A percentile compares a stretch with the other conserved stretches of the same genome.
Evolutionary conservation across 2,113 vertebrate genomes (phyloP).

Genomic region (Planiliza haematocheilus): DNA sequence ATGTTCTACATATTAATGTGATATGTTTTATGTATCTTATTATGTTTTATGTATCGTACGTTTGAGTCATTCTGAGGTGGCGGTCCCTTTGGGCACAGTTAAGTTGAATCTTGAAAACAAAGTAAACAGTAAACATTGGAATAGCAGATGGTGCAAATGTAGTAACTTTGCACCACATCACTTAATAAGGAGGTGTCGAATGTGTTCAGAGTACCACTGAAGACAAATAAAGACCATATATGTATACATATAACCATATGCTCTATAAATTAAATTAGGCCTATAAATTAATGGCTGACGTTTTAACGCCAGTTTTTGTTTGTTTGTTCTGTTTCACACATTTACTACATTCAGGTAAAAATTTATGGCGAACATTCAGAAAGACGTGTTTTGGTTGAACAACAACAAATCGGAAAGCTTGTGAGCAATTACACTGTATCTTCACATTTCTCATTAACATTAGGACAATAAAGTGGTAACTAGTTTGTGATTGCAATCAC

Average conservation of each 20-base stretch:
- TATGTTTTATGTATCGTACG: slow-evolving; percentile 46
- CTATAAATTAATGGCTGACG: slow-evolving; percentile 55
- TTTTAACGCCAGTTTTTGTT: slow-evolving; percentile 51
- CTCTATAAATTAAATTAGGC: too few species aligned
- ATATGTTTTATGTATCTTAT: slow-evolving; percentile 49
- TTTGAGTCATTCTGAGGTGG: slow-evolving; percentile 38
- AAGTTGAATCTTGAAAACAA: slow-evolving; percentile 50
- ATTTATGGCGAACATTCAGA: neutral
- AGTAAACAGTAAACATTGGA: slow-evolving; percentile 50
- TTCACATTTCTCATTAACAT: slow-evolving; percentile 62
- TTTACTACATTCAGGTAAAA: slow-evolving; percentile 15
- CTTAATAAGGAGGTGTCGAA: slow-evolving; percentile 58
- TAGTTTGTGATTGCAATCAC: slow-evolving; percentile 66
- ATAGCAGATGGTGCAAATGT: slow-evolving; percentile 67
- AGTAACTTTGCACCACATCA: slow-evolving; percentile 43
- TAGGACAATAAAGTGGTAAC: slow-evolving; percentile 57
- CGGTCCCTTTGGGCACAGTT: slow-evolving; percentile 60
- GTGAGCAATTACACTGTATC: slow-evolving; percentile 22
- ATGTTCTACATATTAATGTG: slow-evolving; percentile 49
- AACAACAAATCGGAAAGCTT: neutral
- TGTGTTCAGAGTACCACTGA: slow-evolving; percentile 49
- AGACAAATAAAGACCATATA: slow-evolving; percentile 55
- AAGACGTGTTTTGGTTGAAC: neutral
- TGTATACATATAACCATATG: slow-evolving; percentile 23
- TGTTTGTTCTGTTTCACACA: slow-evolving; percentile 21